Percentiles rank a stretch among this genome's conserved stretches.
phyloP scores from a whole-genome alignment of 2,888 invertebrate species.

The Theretra japonica region DNA sequence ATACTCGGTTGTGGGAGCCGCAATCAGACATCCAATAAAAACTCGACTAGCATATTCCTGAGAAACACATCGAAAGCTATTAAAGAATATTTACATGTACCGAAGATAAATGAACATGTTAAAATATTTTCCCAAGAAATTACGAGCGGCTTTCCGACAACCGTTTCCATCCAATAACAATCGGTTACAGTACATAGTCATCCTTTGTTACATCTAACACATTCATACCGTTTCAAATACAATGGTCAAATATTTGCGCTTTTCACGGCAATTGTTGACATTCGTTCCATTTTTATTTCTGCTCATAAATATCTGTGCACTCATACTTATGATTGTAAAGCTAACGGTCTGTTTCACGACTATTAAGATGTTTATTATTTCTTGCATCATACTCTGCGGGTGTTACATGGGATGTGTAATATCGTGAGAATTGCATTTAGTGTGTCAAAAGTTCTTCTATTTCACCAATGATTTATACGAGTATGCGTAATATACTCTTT shows the following conservation, averaged over 20 bases:
- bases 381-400: neutral
- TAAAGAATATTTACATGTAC: conserved; percentile 16
- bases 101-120: conserved; percentile 18
- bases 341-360: neutral
- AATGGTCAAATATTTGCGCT: conserved; percentile 19
- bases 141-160: conserved; percentile 2
- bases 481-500: too few species aligned
- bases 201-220: conserved; percentile 11
- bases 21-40: conserved; percentile 5
- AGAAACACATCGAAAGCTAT: conserved; percentile 6
- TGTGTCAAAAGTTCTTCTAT: neutral
- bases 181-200: conserved; percentile 17
- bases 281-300: conserved; percentile 24
- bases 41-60: neutral
- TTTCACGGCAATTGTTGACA: conserved; percentile 20
- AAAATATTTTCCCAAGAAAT: conserved; percentile 28
- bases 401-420: neutral
- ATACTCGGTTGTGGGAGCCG: neutral
- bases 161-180: conserved; percentile 23
- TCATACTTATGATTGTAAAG: neutral
- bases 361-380: conserved; percentile 9
- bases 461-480: too few species aligned
- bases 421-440: neutral
- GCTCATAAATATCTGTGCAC: conserved; percentile 15
- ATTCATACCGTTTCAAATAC: conserved; percentile 15